Evolutionary conservation across 2,888 invertebrate species (phyloP).

Genomic region (Ophioninae sp.): DNA sequence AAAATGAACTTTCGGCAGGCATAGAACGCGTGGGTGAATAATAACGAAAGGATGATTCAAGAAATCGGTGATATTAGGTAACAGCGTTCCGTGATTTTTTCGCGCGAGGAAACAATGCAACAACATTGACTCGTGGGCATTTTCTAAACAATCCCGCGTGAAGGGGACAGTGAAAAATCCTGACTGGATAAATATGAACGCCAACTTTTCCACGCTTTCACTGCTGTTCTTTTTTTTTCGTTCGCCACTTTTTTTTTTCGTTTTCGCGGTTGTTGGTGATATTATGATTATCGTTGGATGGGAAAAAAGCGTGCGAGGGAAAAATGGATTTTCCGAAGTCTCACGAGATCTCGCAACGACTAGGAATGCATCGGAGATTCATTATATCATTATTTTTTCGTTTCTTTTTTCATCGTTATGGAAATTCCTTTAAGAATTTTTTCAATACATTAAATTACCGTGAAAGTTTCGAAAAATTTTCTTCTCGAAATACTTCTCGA

Average conservation of each 20-base stretch:
- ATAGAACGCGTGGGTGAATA: too few species aligned
- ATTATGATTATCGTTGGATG: constrained; percentile 5
- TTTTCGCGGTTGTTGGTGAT: background rate
- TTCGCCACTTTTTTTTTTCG: background rate
- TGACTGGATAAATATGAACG: background rate
- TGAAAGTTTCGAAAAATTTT: too few species aligned
- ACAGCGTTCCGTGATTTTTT: too few species aligned
- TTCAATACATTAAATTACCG: too few species aligned
- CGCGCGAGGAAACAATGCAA: too few species aligned
- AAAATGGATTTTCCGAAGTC: constrained; percentile 14
- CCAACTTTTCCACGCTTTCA: constrained; percentile 58
- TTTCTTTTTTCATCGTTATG: background rate
- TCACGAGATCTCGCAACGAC: constrained; percentile 1
- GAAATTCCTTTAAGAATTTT: background rate
- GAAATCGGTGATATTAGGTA: too few species aligned
- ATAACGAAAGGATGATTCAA: too few species aligned
- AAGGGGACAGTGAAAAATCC: constrained; percentile 2
- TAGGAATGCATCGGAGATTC: too few species aligned
- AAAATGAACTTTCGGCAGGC: too few species aligned
- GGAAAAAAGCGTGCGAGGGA: background rate
- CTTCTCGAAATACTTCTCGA: too few species aligned
- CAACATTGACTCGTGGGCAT: background rate
- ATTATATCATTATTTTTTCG: too few species aligned
- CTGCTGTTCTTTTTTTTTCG: constrained; percentile 2
- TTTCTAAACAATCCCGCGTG: background rate